Conservation (phyloP, 2,888 invertebrate species). For the Drosophila tripunctata region DNA sequence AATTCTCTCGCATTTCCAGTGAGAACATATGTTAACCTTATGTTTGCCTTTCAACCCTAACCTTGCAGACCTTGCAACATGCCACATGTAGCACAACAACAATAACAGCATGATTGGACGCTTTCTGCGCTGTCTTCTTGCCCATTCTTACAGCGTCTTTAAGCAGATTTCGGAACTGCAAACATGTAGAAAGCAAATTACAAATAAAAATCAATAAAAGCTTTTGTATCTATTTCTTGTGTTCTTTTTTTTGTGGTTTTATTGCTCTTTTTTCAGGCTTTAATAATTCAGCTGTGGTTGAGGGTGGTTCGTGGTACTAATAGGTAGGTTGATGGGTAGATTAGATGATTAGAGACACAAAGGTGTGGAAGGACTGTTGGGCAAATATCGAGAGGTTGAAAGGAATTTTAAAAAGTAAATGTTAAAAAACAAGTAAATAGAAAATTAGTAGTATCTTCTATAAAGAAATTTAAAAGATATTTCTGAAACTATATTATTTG, state of each 20-base stretch:
- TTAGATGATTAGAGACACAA: slow-evolving; percentile 31
- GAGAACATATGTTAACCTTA: slow-evolving; percentile 64
- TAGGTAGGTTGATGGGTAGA: slow-evolving; percentile 18
- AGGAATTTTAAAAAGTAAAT: not conserved
- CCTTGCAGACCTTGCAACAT: slow-evolving; percentile 64
- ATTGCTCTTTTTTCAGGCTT: slow-evolving; percentile 46
- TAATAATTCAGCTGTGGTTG: slow-evolving; percentile 58
- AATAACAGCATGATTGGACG: slow-evolving; percentile 23
- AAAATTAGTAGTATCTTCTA: too few species aligned
- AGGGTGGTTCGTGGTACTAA: slow-evolving; percentile 23
- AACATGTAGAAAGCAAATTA: slow-evolving; percentile 24
- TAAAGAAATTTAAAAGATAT: too few species aligned
- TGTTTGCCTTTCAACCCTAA: slow-evolving; percentile 68
- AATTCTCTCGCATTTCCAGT: slow-evolving; percentile 28
- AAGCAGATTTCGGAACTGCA: slow-evolving; percentile 50
- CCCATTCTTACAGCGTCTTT: slow-evolving; percentile 16
- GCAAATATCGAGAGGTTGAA: slow-evolving; percentile 21
- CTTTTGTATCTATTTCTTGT: slow-evolving; percentile 43
- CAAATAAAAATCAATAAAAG: slow-evolving; percentile 68
- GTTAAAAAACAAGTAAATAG: too few species aligned
- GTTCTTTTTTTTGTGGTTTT: slow-evolving; percentile 6
- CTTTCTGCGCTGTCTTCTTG: slow-evolving; percentile 12
- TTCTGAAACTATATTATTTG: not conserved
- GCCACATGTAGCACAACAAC: slow-evolving; percentile 39
- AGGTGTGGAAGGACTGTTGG: slow-evolving; percentile 17